Percentiles rank a stretch among this genome's conserved stretches.
phyloP scores from a whole-genome alignment of 2,113 vertebrate species.

The Sinocyclocheilus rhinocerous region DNA sequence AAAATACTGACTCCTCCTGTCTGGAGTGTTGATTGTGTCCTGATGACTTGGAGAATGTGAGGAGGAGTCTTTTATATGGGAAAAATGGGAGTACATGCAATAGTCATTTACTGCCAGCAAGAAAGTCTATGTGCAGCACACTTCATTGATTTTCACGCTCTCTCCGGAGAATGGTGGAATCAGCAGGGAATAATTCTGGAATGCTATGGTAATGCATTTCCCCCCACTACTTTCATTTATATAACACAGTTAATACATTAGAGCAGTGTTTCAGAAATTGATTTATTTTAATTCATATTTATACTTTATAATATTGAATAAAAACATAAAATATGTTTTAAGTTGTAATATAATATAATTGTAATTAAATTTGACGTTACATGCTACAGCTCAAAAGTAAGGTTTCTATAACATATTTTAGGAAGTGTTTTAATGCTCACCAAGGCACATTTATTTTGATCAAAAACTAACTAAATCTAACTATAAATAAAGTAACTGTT shows the following conservation, averaged over 20 bases:
- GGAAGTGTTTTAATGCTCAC: no score
- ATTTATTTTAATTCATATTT: neutral
- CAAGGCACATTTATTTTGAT: no score
- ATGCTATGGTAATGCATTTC: constrained; percentile 9
- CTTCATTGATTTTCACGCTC: constrained; percentile 25
- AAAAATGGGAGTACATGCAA: neutral
- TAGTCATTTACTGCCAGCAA: constrained; percentile 28
- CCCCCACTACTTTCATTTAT: neutral
- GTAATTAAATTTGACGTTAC: no score
- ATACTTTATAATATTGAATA: neutral
- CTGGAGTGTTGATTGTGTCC: constrained; percentile 17
- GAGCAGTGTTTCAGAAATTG: neutral
- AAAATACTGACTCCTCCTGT: constrained; percentile 36
- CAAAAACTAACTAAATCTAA: no score
- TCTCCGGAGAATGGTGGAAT: neutral
- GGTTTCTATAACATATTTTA: no score
- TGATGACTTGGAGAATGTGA: constrained; percentile 38
- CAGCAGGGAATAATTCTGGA: constrained; percentile 15
- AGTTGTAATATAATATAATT: no score
- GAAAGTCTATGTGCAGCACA: constrained; percentile 13
- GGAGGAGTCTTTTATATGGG: constrained; percentile 18
- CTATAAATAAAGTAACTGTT: no score
- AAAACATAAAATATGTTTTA: neutral
- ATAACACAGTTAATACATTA: neutral
- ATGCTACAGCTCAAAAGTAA: no score